Conservation (phyloP, 2,888 invertebrate species). For the Panzeria rudis region DNA sequence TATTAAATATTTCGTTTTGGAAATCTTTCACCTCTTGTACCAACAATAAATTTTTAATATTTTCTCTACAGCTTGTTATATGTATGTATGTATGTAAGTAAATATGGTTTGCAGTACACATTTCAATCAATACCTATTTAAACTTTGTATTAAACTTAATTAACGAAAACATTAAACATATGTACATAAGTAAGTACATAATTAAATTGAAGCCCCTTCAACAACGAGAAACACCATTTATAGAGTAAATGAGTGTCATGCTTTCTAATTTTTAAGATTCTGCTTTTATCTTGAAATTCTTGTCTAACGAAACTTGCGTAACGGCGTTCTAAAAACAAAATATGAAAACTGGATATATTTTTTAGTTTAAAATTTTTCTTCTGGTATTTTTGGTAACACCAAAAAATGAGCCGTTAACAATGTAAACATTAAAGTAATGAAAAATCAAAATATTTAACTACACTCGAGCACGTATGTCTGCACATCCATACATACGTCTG, state of each 20-base stretch:
- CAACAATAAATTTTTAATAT: background rate
- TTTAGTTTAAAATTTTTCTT: background rate
- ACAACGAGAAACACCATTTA: conserved; percentile 22
- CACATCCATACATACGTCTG: background rate
- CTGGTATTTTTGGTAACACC: conserved; percentile 31
- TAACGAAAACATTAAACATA: conserved; percentile 24
- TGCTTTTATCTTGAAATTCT: conserved; percentile 42
- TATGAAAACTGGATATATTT: conserved; percentile 30
- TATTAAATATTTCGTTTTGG: no score
- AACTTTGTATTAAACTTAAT: conserved; percentile 35
- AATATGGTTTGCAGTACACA: no score
- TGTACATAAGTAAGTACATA: no score
- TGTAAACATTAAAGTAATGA: conserved; percentile 38
- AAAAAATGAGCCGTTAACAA: conserved; percentile 60
- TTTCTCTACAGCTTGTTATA: conserved; percentile 8
- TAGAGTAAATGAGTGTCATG: conserved; percentile 55
- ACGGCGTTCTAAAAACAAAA: conserved; percentile 50
- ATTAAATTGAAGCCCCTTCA: conserved; percentile 29
- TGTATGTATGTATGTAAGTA: no score
- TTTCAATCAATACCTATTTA: conserved; percentile 28
- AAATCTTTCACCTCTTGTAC: no score
- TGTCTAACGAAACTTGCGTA: conserved; percentile 59
- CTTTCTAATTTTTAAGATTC: conserved; percentile 66
- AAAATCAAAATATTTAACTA: conserved; percentile 37
- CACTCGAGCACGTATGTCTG: background rate